These are phyloP conservation scores for Phyllopteryx taeniolatus DNA, from an alignment of 2,113 vertebrate species.

Conservation along the genomic window DNA sequence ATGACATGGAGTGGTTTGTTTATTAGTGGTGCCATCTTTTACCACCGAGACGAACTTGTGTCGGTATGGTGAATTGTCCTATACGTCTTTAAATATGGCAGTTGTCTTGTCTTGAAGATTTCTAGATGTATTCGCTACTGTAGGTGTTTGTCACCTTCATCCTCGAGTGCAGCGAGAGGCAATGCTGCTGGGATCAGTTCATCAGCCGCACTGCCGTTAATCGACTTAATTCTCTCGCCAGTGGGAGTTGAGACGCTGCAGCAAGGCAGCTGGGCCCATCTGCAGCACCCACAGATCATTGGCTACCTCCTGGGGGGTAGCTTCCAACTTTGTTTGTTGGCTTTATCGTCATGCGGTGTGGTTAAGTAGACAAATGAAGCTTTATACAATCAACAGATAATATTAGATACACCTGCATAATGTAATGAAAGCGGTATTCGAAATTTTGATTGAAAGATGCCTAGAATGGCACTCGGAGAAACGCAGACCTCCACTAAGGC, in stretches of 20 bases:
- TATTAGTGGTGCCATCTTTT: background rate
- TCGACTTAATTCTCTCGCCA: conserved; percentile 6
- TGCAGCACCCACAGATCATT: background rate
- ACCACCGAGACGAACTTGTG: background rate
- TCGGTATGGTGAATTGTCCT: background rate
- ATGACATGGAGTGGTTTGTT: background rate
- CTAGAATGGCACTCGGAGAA: background rate
- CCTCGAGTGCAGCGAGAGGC: background rate
- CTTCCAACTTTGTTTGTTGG: background rate
- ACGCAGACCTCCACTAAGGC: no score
- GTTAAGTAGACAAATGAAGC: background rate
- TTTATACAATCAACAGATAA: background rate
- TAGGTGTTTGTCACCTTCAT: background rate
- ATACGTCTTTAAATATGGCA: background rate
- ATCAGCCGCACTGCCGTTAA: background rate
- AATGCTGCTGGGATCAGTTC: background rate
- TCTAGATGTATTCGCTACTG: background rate
- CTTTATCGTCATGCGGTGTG: background rate
- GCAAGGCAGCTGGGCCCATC: background rate
- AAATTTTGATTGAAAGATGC: background rate
- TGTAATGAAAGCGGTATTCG: background rate
- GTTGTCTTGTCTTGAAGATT: background rate
- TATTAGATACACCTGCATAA: background rate
- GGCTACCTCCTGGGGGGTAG: background rate
- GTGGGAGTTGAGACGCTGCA: background rate